Percentiles rank a stretch among this genome's conserved stretches.
Evolutionary conservation across 2,797 vertebrate genomes (phyloP).

Genomic region (Leuciscus waleckii): DNA sequence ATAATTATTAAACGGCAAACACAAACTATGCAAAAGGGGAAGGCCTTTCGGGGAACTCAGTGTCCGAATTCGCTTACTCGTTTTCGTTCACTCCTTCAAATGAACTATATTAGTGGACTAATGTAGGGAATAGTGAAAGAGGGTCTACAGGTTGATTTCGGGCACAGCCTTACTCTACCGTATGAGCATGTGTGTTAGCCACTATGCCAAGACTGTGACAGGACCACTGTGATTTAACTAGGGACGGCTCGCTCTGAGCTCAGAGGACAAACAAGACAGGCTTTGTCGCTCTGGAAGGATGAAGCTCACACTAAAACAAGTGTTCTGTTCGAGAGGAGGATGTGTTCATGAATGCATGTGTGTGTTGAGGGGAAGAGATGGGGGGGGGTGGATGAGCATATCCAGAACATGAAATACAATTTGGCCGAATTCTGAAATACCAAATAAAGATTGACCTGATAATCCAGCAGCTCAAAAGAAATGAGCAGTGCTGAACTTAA

Average conservation of each 20-base stretch:
- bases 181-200: neutral
- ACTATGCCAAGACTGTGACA: neutral
- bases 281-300: constrained; percentile 20
- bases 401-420: constrained; percentile 12
- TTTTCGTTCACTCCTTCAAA: too few relatives aligned
- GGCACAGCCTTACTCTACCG: neutral
- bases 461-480: neutral
- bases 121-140: too few relatives aligned
- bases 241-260: neutral
- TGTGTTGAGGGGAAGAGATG: neutral
- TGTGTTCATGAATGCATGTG: constrained; percentile 16
- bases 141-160: neutral
- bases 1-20: too few relatives aligned
- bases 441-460: constrained; percentile 1
- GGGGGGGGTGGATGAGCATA: neutral
- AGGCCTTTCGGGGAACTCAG: too few relatives aligned
- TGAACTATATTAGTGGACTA: too few relatives aligned
- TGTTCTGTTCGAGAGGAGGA: constrained; percentile 8
- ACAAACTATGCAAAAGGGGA: too few relatives aligned
- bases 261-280: constrained; percentile 31
- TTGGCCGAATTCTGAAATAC: neutral
- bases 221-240: constrained; percentile 2
- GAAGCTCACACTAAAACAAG: constrained; percentile 27
- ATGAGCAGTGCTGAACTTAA: neutral
- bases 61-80: too few relatives aligned